Percentiles rank a stretch among this genome's conserved stretches.
These are phyloP conservation scores for Cryptomyrus ogoouensis DNA, from an alignment of 2,113 vertebrate genomes.

Conservation along the genomic window DNA sequence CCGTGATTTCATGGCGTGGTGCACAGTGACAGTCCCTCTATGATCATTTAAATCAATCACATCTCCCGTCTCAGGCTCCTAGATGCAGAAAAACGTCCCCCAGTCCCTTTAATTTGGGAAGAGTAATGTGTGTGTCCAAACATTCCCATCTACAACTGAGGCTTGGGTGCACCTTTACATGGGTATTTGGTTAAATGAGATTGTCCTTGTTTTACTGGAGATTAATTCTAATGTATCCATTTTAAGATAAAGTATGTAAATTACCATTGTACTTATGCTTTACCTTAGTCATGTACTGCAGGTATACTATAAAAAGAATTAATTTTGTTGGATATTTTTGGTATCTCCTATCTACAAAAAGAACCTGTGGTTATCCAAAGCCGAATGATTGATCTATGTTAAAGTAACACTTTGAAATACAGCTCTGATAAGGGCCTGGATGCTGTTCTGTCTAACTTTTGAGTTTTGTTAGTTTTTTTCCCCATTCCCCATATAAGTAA, in stretches of 20 bases:
- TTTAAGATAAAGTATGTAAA: background rate
- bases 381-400: background rate
- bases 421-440: background rate
- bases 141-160: background rate
- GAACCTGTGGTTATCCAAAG: background rate
- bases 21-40: slow-evolving; percentile 26
- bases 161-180: background rate
- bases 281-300: background rate
- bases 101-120: background rate
- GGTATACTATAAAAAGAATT: background rate
- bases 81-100: background rate
- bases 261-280: background rate
- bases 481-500: background rate
- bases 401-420: background rate
- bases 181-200: background rate
- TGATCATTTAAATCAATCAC: slow-evolving; percentile 30
- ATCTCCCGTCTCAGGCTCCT: background rate
- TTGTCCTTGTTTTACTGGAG: background rate
- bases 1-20: slow-evolving; percentile 21
- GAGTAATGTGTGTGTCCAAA: slow-evolving; percentile 4
- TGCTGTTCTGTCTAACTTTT: background rate
- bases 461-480: background rate
- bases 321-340: background rate
- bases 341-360: background rate
- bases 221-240: background rate